Evolutionary conservation across 2,888 invertebrate genomes (phyloP), one percentile per base, ranked within the genome.

Genomic region (Polia nebulosa): DNA sequence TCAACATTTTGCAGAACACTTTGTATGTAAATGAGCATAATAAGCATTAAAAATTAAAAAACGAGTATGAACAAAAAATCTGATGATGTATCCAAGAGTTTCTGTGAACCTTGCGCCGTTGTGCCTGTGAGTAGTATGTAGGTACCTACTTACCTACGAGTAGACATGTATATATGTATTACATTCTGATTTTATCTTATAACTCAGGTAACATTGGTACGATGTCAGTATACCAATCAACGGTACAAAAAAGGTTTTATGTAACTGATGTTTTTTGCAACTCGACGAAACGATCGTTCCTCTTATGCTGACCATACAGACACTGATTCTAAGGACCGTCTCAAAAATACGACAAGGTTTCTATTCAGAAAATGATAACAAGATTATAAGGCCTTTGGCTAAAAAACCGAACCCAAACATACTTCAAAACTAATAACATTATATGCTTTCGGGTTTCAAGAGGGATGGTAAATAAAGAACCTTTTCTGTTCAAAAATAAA

Each of bases 21-120:
- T 91, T 93, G 91, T 94, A 94, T 93, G 92, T 87, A 90, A 93
- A 94, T 94, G 78, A 91, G 88, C 78, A 90, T 88, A 90, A 88
- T 89, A 90, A 88, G 88, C 87, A 88, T 90, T 88, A 89, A 89
- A 90, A 87, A 80, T 78, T 83, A 84, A 81, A 83, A 82, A 84
- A 83, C 74, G 72, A 82, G 69, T 69, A 63, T 66, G 74, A 83
- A 81, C 78, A 84, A 85, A 83, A 83, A 85, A 79, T 70, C 57
- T 72, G 72, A 81, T 72, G 77, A 80, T 84, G 88, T n/a, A n/a
- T n/a, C 83, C 83, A 85, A 82, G 83, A 83, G 60, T 87, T 88
- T 90, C 90, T 86, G 82, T 80, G 59, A 62, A 64, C 62, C 55
- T 75, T 69, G 69, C 72, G 69, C 59, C 70, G 67, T 58, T 72